Percentiles rank a stretch among this genome's conserved stretches.
Conservation (phyloP, 2,113 vertebrate genomes). For the Thymallus thymallus region DNA sequence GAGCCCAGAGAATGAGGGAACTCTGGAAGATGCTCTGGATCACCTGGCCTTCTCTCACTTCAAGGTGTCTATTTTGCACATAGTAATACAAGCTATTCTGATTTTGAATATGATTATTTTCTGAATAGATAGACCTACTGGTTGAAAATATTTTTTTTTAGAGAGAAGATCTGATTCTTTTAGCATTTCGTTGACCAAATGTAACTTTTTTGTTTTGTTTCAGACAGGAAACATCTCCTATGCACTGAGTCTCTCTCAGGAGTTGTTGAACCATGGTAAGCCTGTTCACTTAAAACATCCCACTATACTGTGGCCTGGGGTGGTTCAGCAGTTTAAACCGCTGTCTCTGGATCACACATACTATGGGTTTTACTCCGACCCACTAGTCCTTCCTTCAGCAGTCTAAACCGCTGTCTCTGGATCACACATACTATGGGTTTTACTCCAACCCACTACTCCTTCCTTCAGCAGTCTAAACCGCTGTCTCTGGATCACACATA, state of each 20-base stretch:
- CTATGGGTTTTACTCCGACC: background rate
- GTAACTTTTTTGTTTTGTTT: constrained; percentile 17
- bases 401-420: background rate
- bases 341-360: background rate
- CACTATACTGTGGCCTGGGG: background rate
- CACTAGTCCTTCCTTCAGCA: no score
- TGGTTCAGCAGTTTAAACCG: background rate
- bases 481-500: background rate
- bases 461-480: background rate
- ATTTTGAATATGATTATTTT: background rate
- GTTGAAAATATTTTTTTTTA: background rate
- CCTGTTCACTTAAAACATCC: constrained; percentile 18
- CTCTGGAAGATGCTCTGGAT: constrained; percentile 87
- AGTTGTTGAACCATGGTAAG: constrained; percentile 86
- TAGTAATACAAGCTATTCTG: background rate
- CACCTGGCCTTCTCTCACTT: constrained; percentile 93
- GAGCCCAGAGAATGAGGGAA: constrained; percentile 84
- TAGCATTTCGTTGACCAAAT: constrained; percentile 8
- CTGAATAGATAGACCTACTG: background rate
- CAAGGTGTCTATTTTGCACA: constrained; percentile 64
- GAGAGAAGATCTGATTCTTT: background rate
- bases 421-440: background rate
- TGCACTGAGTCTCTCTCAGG: constrained; percentile 85
- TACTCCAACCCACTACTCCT: no score
- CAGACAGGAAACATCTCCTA: constrained; percentile 89